Conservation (phyloP, 2,113 vertebrate genomes). For the Spilogale gracilis region DNA sequence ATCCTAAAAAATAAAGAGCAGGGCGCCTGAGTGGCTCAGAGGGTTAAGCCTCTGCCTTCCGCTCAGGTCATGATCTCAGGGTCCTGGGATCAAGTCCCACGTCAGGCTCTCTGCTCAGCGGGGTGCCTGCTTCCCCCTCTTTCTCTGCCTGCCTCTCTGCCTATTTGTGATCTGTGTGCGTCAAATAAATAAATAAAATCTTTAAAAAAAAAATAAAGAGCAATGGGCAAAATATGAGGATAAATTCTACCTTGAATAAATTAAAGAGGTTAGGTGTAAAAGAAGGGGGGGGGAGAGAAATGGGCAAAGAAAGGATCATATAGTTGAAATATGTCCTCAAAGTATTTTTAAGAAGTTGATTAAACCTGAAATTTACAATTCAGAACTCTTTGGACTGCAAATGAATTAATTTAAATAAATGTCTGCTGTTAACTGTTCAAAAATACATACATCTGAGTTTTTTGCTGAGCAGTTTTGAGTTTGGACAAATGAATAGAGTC, state of each 20-base stretch:
- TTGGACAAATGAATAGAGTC: not conserved
- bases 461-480: not conserved
- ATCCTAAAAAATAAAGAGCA: no score
- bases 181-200: no score
- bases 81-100: no score
- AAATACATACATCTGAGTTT: not conserved
- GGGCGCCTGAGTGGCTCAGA: no score
- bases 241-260: not conserved
- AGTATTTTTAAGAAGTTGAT: not conserved
- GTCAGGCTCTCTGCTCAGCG: no score
- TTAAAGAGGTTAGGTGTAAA: not conserved
- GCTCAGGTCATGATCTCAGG: no score
- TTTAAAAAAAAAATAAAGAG: conserved; percentile 78
- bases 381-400: not conserved
- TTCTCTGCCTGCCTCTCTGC: no score
- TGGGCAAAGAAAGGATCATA: not conserved
- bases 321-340: not conserved
- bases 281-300: not conserved
- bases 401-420: not conserved
- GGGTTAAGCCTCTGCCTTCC: no score
- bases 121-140: no score
- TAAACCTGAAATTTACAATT: not conserved
- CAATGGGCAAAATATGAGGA: conserved; percentile 96
- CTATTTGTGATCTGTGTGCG: no score
- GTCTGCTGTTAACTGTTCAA: not conserved